Base-by-base conservation (phyloP, 2,888 invertebrate genomes). In the Ormyrus rosae region DNA sequence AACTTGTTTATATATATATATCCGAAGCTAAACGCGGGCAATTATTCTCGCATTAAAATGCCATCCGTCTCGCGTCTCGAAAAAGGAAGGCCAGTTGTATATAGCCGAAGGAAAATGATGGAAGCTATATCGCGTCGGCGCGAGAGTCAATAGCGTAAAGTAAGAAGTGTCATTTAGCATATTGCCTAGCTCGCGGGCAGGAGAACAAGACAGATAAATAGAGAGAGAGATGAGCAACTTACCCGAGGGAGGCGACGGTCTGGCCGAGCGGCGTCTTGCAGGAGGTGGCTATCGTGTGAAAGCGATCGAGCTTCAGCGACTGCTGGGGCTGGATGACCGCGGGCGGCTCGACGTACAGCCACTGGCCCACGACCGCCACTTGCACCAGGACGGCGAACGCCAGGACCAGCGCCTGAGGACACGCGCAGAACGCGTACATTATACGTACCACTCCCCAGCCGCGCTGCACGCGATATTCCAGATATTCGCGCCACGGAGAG, bases 371-470 rank as follows among this genome's bases (percentile, higher is more conserved):
- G 85, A 96, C 95, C 77, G 95, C 96, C 86, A 96, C 95, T 92
- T 97, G 97, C 84, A 98, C 97, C 89, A 97, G 94, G 81, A 98
- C 96, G 48, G 97, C 97, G 90, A 98, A 98, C 87, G 97, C 94
- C 84, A 98, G 92, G 85, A 98, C 93, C 50, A 98, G 93, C 83
- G 93, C 93, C 90, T 90, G 84, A 9, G 34, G 82, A 65, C 46
- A 34, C 7, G 13, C 7, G 13, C 8, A 34, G 2, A 1, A 34
- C 4, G 34, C 4, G 3, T 34, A 34, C 34, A 34, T 34, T 34
- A 34, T 4, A 4, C 34, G 0, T 2, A 3, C 13, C 13, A 2
- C 19, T 19, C 19, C 19, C 19, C 19, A 4, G 34, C 34, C 34
- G 3, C 34, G 34, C 2, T 4, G 34, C 34, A 34, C 34, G 34